Evolutionary conservation across 2,797 vertebrate genomes (phyloP), one percentile per base, ranked within the genome.

Genomic region (Xerus rutilus): DNA sequence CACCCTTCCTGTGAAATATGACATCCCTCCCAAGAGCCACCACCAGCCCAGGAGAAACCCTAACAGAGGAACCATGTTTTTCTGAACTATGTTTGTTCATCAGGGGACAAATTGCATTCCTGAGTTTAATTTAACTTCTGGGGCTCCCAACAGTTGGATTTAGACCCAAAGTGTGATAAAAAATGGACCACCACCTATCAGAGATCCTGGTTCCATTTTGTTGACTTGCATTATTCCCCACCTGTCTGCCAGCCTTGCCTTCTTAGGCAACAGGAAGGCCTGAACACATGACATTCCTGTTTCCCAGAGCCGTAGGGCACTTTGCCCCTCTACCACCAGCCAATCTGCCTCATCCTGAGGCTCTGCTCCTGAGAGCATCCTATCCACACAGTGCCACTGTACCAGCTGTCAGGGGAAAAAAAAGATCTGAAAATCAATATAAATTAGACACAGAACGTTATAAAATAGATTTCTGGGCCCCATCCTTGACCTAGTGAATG

Each of bases 141-240:
- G 43, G 47, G 47, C 30, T 77, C n/a, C 54, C 65, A 79, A 45
- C 13, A 81, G 87, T 73, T 74, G 83, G 65, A 21, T 23, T 52
- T 23, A 45, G 59, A 57, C n/a, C 28, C 45, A 30, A 28, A 28
- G 74, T 25, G 43, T 25, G 57, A 74, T 54, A 47, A 64, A 10
- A 65, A 64, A n/a, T 2, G 5, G 32, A 30, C 5, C 4, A 0
- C 35, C 23, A 21, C 13, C 0, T 0, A 1, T 8, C 13, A 32
- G 21, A 47, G 59, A 13, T 28, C 79, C n/a, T 45, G 57, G 52
- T 47, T 65, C 69, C 0, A 0, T 62, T 86, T 59, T 43, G 25
- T 23, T 30, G 64, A 67, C 49, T 74, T 91, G 47, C 0, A 1
- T n/a, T 2, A 8, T 20, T 81, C 45, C 52, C 70, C 86, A 32